Conservation (phyloP, 2,113 vertebrate genomes). For the Calypte anna region DNA sequence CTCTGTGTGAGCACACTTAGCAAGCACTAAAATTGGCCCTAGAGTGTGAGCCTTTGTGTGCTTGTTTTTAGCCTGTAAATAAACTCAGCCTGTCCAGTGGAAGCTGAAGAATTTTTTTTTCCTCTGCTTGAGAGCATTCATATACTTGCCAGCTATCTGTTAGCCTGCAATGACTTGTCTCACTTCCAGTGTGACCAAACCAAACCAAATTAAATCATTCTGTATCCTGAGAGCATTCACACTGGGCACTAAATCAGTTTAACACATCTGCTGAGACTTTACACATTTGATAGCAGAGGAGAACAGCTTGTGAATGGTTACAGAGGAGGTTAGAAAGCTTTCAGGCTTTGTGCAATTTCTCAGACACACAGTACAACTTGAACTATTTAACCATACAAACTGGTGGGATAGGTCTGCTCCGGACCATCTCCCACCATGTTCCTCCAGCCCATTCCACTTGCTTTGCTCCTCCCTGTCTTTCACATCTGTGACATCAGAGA, state of each 20-base stretch:
- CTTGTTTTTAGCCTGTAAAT: not conserved
- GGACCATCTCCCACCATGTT: not conserved
- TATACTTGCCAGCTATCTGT: not conserved
- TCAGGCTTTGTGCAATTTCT: not conserved
- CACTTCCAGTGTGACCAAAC: not conserved
- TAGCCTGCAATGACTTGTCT: not conserved
- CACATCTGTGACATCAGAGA: fast-evolving
- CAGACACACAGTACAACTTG: not conserved
- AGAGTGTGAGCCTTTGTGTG: not conserved
- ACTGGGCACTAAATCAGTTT: not conserved
- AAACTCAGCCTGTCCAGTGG: not conserved
- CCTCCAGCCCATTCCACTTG: not conserved
- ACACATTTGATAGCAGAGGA: not conserved
- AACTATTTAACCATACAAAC: not conserved
- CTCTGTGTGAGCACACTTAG: not conserved
- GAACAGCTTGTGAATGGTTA: not conserved
- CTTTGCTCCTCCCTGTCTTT: not conserved
- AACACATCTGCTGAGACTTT: not conserved
- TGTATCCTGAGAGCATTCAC: not conserved
- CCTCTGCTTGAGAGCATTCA: not conserved
- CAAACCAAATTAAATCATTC: not conserved
- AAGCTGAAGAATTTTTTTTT: not conserved
- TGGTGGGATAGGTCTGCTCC: not conserved
- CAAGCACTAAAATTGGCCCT: not conserved
- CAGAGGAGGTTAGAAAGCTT: not conserved